Conservation (phyloP, 2,888 invertebrate species). For the Pharmacophagus antenor region DNA sequence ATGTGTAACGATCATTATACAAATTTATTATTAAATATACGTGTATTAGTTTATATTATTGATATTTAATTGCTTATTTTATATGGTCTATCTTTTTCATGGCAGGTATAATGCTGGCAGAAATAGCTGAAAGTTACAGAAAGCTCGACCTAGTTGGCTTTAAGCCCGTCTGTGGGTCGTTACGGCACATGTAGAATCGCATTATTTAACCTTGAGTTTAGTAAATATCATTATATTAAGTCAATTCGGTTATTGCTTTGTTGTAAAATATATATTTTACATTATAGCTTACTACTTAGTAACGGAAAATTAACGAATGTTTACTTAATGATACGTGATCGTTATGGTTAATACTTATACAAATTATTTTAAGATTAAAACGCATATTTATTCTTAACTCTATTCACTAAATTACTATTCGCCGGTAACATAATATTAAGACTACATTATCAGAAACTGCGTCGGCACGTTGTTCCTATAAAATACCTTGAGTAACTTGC, state of each 20-base stretch:
- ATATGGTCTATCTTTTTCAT: conserved; percentile 36
- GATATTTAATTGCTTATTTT: conserved; percentile 22
- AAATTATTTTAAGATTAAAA: not conserved
- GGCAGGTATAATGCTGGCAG: conserved; percentile 49
- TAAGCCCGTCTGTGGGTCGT: conserved; percentile 60
- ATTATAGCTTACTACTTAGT: too few relatives aligned
- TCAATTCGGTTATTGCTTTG: too few relatives aligned
- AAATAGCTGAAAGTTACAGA: conserved; percentile 68
- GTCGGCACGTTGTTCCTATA: not conserved
- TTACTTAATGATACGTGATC: not conserved
- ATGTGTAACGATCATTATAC: not conserved
- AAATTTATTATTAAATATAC: not conserved
- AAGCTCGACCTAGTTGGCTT: conserved; percentile 77
- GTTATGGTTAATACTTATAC: not conserved
- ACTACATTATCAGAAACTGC: not conserved
- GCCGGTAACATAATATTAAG: not conserved
- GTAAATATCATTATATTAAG: conserved; percentile 15
- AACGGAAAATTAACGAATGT: too few relatives aligned
- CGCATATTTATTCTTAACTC: not conserved
- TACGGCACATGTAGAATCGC: conserved; percentile 48
- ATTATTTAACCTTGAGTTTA: conserved; percentile 56
- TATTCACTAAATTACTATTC: not conserved
- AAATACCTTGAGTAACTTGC: not conserved
- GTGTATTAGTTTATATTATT: not conserved
- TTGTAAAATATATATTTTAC: too few relatives aligned